Evolutionary conservation across 1,140 invertebrate species (phyloP), one percentile per base, ranked within the genome.

Genomic region (Dreissena polymorpha): DNA sequence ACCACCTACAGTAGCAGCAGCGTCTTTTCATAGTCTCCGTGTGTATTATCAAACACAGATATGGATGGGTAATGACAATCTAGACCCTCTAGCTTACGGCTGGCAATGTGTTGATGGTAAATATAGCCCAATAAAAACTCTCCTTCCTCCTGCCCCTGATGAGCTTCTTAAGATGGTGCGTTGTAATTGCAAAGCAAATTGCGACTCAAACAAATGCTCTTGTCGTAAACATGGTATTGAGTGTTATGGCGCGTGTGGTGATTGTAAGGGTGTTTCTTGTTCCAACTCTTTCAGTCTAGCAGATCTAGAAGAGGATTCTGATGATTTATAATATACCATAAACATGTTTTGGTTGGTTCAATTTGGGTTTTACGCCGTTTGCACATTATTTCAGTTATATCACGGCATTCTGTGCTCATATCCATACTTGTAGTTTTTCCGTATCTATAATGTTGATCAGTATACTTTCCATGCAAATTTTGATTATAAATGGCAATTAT

Each of bases 131-230:
- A 23, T 78, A 14, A 49, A 51, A 53, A 78, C 63, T 27, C 13
- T 29, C 23, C 53, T 79, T 25, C 67, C 77, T 70, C 16, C 51
- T 25, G 77, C 77, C 21, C 60, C 76, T n/a, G 76, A 78, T 51
- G n/a, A 65, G 0, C 8, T 78, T 14, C 25, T 78, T 21, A n/a
- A 78, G 39, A 78, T 69, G 13, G 55, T 78, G 13, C 64, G 53
- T 27, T 78, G 73, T 29, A 53, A 69, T 29, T 78, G 64, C 55
- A 69, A 68, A 29, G 25, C 5, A 63, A 69, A 69, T 69, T 69
- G 76, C 68, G 76, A 78, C 51, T 53, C 64, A 14, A 78, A 25
- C 21, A 49, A 65, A 53, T 78, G 50, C 27, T 29, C 50, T 8
- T 69, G 65, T 78, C 29, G 64, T 18, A 78, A 78, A 69, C 64